These are phyloP conservation scores for Drosophila sucinea DNA, from an alignment of 1,140 invertebrate genomes.

Conservation along the genomic window DNA sequence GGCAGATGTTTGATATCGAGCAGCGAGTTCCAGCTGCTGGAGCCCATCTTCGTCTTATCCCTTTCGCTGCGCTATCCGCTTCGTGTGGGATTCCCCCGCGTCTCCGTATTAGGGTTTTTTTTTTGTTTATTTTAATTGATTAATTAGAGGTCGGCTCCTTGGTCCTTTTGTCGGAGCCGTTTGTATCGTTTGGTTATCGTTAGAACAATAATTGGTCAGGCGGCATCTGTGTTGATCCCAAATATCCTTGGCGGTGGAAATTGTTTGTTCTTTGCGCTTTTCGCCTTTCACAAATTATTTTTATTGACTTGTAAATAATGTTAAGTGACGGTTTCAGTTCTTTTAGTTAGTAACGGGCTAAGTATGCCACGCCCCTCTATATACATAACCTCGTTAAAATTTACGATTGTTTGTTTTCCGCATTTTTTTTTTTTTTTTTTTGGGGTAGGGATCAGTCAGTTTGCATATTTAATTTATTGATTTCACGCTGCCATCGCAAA, in stretches of 20 bases:
- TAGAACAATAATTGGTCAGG: slow-evolving; percentile 78
- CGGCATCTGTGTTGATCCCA: slow-evolving; percentile 57
- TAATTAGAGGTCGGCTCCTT: slow-evolving; percentile 75
- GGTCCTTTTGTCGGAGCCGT: slow-evolving; percentile 29
- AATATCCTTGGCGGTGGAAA: slow-evolving; percentile 64
- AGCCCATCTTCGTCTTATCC: slow-evolving; percentile 19
- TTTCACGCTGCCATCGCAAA: slow-evolving; percentile 61
- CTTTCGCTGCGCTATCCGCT: slow-evolving; percentile 29
- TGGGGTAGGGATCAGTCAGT: slow-evolving; percentile 18
- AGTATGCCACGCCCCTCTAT: slow-evolving; percentile 28
- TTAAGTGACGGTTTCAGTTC: slow-evolving; percentile 29
- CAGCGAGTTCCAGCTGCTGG: slow-evolving; percentile 6
- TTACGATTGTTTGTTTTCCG: slow-evolving; percentile 29
- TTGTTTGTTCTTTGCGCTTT: slow-evolving; percentile 65
- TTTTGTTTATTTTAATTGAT: slow-evolving; percentile 81
- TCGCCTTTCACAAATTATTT: slow-evolving; percentile 59
- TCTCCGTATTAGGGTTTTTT: slow-evolving; percentile 50
- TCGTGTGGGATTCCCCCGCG: slow-evolving; percentile 19
- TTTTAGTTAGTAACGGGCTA: slow-evolving; percentile 33
- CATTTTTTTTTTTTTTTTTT: no score
- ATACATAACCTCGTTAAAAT: slow-evolving; percentile 34
- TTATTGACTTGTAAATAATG: slow-evolving; percentile 80
- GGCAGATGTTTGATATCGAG: background rate
- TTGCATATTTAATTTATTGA: slow-evolving; percentile 70
- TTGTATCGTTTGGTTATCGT: slow-evolving; percentile 53